These are phyloP conservation scores for Lithodes maja DNA, from an alignment of 2,888 invertebrate species.

Conservation along the genomic window DNA sequence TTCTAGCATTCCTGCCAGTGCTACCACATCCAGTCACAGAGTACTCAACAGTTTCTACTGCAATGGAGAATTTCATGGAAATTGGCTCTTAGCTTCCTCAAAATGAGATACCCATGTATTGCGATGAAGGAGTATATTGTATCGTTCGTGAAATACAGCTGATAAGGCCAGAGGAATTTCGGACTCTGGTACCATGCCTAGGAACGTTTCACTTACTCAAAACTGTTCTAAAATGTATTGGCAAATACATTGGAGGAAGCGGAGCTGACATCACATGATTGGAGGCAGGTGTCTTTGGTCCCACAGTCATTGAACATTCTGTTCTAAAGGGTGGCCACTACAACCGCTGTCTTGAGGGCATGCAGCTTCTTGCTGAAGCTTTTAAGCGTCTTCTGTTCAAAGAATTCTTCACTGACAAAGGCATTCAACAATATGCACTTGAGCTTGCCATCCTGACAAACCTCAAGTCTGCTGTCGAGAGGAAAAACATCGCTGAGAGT, in stretches of 20 bases:
- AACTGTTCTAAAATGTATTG: slow-evolving; percentile 22
- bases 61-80: slow-evolving; percentile 19
- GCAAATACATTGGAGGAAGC: slow-evolving; percentile 9
- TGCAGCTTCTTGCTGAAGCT: slow-evolving; percentile 8
- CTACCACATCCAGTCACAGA: slow-evolving; percentile 23
- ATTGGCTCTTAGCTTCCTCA: slow-evolving; percentile 4
- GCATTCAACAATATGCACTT: slow-evolving; percentile 7
- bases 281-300: slow-evolving; percentile 12
- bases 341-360: background rate
- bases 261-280: background rate
- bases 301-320: slow-evolving; percentile 9
- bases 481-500: background rate
- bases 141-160: slow-evolving; percentile 19
- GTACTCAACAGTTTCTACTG: slow-evolving; percentile 15
- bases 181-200: background rate
- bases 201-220: slow-evolving; percentile 16
- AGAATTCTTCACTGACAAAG: slow-evolving; percentile 28
- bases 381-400: slow-evolving; percentile 10
- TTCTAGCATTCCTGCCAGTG: slow-evolving; percentile 7
- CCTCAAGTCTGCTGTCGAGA: background rate
- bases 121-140: slow-evolving; percentile 10
- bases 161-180: slow-evolving; percentile 19
- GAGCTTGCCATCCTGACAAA: background rate
- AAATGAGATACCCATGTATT: slow-evolving; percentile 10
- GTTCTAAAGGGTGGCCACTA: slow-evolving; percentile 20